Conservation (phyloP, 92 coral and sea anemone genomes). For the Paramuricea clavata region DNA sequence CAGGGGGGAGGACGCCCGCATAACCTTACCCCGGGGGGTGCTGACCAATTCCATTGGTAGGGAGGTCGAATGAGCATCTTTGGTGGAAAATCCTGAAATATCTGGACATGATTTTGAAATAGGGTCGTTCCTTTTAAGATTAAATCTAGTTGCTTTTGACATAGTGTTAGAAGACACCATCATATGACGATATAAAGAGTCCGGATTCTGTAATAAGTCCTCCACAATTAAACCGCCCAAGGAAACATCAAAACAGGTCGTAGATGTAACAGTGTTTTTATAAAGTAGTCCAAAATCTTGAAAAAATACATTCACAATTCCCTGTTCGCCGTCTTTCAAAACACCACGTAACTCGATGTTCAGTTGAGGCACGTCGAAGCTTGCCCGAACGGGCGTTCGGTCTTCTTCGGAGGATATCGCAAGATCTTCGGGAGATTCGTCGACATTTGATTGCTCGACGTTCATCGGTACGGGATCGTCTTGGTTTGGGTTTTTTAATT, state of each 20-base stretch:
- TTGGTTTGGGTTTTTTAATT: conserved; percentile 35
- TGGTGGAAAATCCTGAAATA: conserved; percentile 83
- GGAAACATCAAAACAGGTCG: conserved; percentile 82
- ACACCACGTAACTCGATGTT: conserved; percentile 93
- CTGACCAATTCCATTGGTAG: conserved; percentile 80
- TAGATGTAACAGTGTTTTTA: conserved; percentile 76
- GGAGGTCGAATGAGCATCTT: conserved; percentile 80
- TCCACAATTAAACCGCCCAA: conserved; percentile 91
- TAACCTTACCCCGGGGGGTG: conserved; percentile 70
- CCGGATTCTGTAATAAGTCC: conserved; percentile 89
- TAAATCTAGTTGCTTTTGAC: conserved; percentile 56
- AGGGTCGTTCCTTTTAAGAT: conserved; percentile 33
- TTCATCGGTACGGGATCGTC: conserved; percentile 38
- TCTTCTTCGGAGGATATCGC: conserved; percentile 58
- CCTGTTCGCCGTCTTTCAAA: conserved; percentile 82
- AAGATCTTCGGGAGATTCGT: conserved; percentile 1
- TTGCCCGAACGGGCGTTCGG: conserved; percentile 80
- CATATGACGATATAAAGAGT: conserved; percentile 79
- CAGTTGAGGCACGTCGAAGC: conserved; percentile 85
- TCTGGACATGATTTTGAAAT: conserved; percentile 94
- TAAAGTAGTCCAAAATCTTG: conserved; percentile 80
- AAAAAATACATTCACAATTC: conserved; percentile 86
- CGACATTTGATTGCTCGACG: conserved; percentile 30
- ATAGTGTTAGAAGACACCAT: conserved; percentile 90
- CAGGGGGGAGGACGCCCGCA: conserved; percentile 84